These are phyloP conservation scores for Acleris cristana DNA, from an alignment of 2,888 invertebrate species.

Conservation along the genomic window DNA sequence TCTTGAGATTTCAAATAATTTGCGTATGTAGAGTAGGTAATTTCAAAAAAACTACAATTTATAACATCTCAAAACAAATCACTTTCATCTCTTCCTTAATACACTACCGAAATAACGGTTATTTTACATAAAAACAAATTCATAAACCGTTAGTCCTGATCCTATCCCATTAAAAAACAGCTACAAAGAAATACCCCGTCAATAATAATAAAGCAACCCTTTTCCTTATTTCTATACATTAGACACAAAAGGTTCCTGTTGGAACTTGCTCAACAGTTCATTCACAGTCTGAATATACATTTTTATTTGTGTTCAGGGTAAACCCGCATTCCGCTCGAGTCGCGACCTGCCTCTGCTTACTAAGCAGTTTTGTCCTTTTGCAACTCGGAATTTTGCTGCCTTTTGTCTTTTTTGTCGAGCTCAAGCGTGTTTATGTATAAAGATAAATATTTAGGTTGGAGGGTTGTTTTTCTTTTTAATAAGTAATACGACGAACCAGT, in stretches of 20 bases:
- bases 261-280: slow-evolving; percentile 11
- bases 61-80: too few species aligned
- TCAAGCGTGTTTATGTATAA: background rate
- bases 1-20: too few species aligned
- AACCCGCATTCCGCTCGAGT: slow-evolving; percentile 15
- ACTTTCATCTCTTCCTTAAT: too few species aligned
- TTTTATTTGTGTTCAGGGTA: background rate
- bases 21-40: too few species aligned
- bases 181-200: background rate
- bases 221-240: slow-evolving; percentile 24
- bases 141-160: background rate
- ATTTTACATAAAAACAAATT: background rate
- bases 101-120: too few species aligned
- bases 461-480: too few species aligned
- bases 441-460: slow-evolving; percentile 5
- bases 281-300: slow-evolving; percentile 20
- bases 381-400: slow-evolving; percentile 16
- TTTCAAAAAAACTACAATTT: too few species aligned
- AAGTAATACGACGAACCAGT: too few species aligned
- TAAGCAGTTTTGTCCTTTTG: slow-evolving; percentile 28
- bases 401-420: slow-evolving; percentile 2
- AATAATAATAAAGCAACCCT: background rate
- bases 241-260: slow-evolving; percentile 8
- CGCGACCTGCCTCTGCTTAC: slow-evolving; percentile 26
- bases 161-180: background rate